Conservation (phyloP, 2,113 vertebrate genomes). For the Carassius carassius region DNA sequence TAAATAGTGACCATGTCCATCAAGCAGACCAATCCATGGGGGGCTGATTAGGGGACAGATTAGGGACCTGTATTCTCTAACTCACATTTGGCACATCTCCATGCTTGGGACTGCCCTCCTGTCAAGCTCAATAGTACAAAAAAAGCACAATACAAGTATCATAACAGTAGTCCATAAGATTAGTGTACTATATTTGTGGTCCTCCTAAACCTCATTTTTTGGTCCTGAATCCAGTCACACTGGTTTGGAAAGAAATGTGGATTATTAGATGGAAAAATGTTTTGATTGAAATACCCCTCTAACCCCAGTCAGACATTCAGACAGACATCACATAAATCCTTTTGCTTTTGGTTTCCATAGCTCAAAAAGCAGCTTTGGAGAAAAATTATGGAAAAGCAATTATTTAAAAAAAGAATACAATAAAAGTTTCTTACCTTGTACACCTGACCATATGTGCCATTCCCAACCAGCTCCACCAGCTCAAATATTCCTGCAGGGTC, state of each 20-base stretch:
- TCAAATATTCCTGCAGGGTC: constrained; percentile 97
- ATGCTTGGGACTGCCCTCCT: not conserved
- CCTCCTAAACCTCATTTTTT: not conserved
- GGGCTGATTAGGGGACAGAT: not conserved
- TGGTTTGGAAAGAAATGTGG: not conserved
- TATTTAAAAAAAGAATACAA: not conserved
- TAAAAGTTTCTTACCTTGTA: constrained; percentile 85
- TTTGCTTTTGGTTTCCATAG: not conserved
- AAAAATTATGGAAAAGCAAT: not conserved
- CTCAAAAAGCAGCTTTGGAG: not conserved
- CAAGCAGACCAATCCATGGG: not conserved
- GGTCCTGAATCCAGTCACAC: not conserved
- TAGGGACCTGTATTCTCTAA: too few species aligned
- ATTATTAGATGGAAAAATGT: not conserved
- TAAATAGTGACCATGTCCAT: not conserved
- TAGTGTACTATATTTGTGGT: not conserved
- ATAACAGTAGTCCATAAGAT: not conserved
- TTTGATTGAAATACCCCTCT: not conserved
- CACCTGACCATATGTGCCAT: constrained; percentile 95
- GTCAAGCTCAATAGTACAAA: not conserved
- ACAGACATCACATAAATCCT: not conserved
- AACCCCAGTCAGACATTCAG: too few species aligned
- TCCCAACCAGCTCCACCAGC: constrained; percentile 94
- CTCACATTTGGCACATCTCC: not conserved
- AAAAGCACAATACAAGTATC: not conserved